These are phyloP conservation scores for Salpingus planirostris DNA, from an alignment of 2,888 invertebrate species.

Conservation along the genomic window DNA sequence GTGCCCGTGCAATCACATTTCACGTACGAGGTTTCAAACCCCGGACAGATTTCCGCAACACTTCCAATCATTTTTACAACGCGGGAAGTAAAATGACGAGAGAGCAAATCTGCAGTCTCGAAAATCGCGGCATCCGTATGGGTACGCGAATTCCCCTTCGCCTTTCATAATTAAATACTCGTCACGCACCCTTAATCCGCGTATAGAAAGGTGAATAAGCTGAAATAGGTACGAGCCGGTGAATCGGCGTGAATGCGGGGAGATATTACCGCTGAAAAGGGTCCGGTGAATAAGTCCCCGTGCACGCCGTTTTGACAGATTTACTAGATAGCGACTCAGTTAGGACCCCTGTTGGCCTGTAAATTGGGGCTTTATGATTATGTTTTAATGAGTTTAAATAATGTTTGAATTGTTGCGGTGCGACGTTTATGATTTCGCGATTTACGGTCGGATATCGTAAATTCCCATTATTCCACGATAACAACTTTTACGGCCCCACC, in stretches of 20 bases:
- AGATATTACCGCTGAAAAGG: conserved; percentile 14
- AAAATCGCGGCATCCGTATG: too few species aligned
- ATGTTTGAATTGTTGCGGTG: conserved; percentile 12
- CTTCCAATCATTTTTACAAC: too few species aligned
- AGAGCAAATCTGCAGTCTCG: too few species aligned
- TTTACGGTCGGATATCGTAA: too few species aligned
- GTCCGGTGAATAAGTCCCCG: conserved; percentile 10
- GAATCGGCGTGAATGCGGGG: conserved; percentile 8
- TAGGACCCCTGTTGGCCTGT: conserved; percentile 13
- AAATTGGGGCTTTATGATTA: conserved; percentile 16
- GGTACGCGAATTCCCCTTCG: too few species aligned
- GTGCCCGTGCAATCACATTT: too few species aligned
- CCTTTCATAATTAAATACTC: conserved; percentile 11
- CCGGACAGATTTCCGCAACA: too few species aligned
- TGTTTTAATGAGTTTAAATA: conserved; percentile 18
- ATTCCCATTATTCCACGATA: too few species aligned
- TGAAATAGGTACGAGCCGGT: conserved; percentile 12
- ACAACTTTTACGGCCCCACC: too few species aligned
- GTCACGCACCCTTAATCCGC: conserved; percentile 8
- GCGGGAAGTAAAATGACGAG: too few species aligned
- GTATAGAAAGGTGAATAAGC: conserved; percentile 12
- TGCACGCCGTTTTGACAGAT: conserved; percentile 15
- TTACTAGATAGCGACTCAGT: conserved; percentile 14
- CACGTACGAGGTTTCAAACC: too few species aligned
- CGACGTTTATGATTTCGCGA: too few species aligned